Conservation (phyloP, 2,888 invertebrate genomes). For the Gnatocerus cornutus region DNA sequence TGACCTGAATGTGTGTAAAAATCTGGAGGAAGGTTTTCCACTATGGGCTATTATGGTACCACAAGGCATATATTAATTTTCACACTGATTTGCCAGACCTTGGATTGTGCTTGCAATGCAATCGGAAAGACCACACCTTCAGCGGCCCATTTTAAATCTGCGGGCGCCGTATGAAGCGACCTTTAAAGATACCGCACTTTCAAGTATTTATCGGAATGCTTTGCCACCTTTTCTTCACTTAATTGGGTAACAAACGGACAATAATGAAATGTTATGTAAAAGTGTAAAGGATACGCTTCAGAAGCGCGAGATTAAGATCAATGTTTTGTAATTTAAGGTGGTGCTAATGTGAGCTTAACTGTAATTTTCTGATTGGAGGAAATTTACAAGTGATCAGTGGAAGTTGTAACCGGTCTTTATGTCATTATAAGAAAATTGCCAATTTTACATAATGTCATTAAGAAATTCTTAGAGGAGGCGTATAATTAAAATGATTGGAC, state of each 20-base stretch:
- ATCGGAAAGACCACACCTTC: slow-evolving; percentile 33
- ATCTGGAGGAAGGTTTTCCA: slow-evolving; percentile 27
- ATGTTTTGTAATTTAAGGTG: slow-evolving; percentile 16
- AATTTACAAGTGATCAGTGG: background rate
- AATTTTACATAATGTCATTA: slow-evolving; percentile 18
- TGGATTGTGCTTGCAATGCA: slow-evolving; percentile 23
- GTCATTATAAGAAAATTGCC: background rate
- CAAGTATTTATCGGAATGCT: slow-evolving; percentile 5
- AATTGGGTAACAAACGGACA: slow-evolving; percentile 4
- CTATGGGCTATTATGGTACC: slow-evolving; percentile 6
- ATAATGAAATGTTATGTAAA: slow-evolving; percentile 18
- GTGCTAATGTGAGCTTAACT: slow-evolving; percentile 3
- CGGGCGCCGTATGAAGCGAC: slow-evolving; percentile 23
- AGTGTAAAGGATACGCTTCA: slow-evolving; percentile 11
- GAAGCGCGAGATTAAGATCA: slow-evolving; percentile 16
- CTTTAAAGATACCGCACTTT: slow-evolving; percentile 13
- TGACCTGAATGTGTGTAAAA: slow-evolving; percentile 25
- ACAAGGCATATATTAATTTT: slow-evolving; percentile 23
- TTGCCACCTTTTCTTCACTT: slow-evolving; percentile 6
- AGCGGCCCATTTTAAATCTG: slow-evolving; percentile 28
- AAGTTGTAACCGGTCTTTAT: slow-evolving; percentile 25
- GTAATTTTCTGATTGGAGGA: slow-evolving; percentile 14
- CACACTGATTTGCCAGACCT: slow-evolving; percentile 18
- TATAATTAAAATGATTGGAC: slow-evolving; percentile 1
- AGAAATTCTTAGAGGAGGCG: background rate